Base-by-base conservation (phyloP, 2,113 vertebrate species). In the Hemiprocne comata region DNA sequence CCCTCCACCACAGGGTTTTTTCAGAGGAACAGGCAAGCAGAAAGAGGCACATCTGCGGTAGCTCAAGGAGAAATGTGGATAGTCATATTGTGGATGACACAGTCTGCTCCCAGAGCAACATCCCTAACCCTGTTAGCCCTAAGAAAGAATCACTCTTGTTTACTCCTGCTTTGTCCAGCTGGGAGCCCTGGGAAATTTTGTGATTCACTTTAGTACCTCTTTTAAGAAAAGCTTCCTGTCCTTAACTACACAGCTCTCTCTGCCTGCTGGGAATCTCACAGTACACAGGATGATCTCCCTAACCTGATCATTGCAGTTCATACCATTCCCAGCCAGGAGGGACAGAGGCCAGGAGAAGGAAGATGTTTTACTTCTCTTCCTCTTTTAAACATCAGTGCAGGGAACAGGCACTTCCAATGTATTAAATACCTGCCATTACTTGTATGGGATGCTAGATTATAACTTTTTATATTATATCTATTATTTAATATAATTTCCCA, bases 121-220 rank as follows among this genome's bases (percentile, higher is more conserved):
- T 8, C 2, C 1, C 65, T 87, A 92, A 74, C 91, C 40, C 79
- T 87, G 55, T 93, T 77, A 87, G 44, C 66, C 70, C 62, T 9
- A 2, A 74, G 89, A 73, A 79, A 66, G 73, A 61, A 72, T 90
- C 74, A n/a, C n/a, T 71, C 69, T 69, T 89, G 33, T 87, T 93
- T 91, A 78, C 78, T 72, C 81, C 85, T 73, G 23, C 5, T 93
- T 38, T 79, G 77, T 78, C 74, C 85, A 53, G 42, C 61, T 82
- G 86, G 86, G 69, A 90, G 80, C 80, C 36, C 77, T 82, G 91
- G 74, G 75, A 93, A 82, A 87, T 87, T 85, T 17, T 73, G 81
- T 83, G 89, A 91, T 95, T 91, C 78, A 31, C 86, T 92, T 89
- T 42, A 86, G 51, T 77, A 69, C 62, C 66, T 67, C 75, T 64